Conservation (phyloP, 2,888 invertebrate species). For the Gastrophysa polygoni region DNA sequence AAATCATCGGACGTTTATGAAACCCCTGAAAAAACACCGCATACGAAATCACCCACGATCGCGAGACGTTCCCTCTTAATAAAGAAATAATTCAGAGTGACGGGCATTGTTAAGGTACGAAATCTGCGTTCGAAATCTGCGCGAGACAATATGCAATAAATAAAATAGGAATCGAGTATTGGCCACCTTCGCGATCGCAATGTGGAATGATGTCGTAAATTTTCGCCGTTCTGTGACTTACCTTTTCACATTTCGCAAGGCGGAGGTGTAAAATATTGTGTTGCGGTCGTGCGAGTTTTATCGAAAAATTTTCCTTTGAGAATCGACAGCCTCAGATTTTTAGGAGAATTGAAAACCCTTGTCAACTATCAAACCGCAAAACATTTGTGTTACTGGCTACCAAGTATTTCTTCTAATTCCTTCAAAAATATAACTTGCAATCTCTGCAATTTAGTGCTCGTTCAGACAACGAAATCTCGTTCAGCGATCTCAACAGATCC, state of each 20-base stretch:
- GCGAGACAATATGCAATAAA: slow-evolving; percentile 32
- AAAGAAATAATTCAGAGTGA: slow-evolving; percentile 29
- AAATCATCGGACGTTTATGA: slow-evolving; percentile 7
- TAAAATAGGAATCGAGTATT: slow-evolving; percentile 27
- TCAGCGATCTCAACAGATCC: too few species aligned
- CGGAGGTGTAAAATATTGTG: slow-evolving; percentile 18
- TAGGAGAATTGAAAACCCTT: too few species aligned
- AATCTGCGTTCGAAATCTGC: slow-evolving; percentile 25
- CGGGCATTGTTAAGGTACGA: slow-evolving; percentile 26
- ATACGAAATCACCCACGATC: not conserved
- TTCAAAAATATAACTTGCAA: too few species aligned
- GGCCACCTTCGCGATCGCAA: slow-evolving; percentile 26
- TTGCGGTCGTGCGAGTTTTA: too few species aligned
- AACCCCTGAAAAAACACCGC: not conserved
- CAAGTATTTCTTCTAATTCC: too few species aligned
- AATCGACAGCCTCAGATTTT: too few species aligned
- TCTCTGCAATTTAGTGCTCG: too few species aligned
- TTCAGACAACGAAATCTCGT: too few species aligned
- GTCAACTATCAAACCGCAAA: too few species aligned
- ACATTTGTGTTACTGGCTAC: too few species aligned
- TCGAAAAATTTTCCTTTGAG: too few species aligned
- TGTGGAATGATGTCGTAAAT: slow-evolving; percentile 29
- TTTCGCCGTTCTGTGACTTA: slow-evolving; percentile 25
- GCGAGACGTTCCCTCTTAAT: slow-evolving; percentile 21
- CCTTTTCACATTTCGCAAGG: slow-evolving; percentile 19